Evolutionary conservation across 2,113 vertebrate genomes (phyloP).

Genomic region (Sinocyclocheilus maitianheensis): DNA sequence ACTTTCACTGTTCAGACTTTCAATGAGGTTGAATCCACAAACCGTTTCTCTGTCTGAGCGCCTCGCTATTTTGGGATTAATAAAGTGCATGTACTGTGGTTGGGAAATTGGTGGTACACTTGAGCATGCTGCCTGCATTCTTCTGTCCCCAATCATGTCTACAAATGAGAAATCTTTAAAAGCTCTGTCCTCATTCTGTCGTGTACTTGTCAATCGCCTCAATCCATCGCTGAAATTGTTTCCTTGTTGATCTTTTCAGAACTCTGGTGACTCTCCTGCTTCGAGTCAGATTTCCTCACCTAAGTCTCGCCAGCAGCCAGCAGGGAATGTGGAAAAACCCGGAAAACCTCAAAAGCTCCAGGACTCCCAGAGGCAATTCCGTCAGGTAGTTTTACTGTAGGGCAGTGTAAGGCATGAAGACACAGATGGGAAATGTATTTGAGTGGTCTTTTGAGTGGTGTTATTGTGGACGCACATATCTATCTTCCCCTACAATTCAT

Average conservation of each 20-base stretch:
- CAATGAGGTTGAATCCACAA: conserved; percentile 21
- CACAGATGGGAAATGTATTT: conserved; percentile 41
- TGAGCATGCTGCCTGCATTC: conserved; percentile 48
- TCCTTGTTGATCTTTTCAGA: conserved; percentile 69
- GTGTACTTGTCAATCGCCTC: not conserved
- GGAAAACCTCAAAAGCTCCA: conserved; percentile 85
- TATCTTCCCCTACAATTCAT: conserved; percentile 23
- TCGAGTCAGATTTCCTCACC: conserved; percentile 80
- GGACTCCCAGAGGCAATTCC: conserved; percentile 83
- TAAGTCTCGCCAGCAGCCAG: conserved; percentile 74
- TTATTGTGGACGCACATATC: conserved; percentile 4
- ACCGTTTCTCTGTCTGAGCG: conserved; percentile 29
- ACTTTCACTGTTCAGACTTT: conserved; percentile 37
- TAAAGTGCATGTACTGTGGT: conserved; percentile 48
- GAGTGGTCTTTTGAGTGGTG: not conserved
- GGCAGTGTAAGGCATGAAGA: conserved; percentile 70
- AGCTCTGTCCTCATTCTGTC: not conserved
- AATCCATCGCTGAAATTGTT: conserved; percentile 16
- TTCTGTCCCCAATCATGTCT: conserved; percentile 6
- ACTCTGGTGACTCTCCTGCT: conserved; percentile 72
- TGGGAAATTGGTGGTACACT: conserved; percentile 22
- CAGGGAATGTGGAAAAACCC: conserved; percentile 77
- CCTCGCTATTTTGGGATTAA: conserved; percentile 21
- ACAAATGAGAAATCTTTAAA: conserved; percentile 24
- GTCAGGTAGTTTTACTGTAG: conserved; percentile 92